Conservation (phyloP, 2,888 invertebrate genomes). For the Chloroclysta siterata region DNA sequence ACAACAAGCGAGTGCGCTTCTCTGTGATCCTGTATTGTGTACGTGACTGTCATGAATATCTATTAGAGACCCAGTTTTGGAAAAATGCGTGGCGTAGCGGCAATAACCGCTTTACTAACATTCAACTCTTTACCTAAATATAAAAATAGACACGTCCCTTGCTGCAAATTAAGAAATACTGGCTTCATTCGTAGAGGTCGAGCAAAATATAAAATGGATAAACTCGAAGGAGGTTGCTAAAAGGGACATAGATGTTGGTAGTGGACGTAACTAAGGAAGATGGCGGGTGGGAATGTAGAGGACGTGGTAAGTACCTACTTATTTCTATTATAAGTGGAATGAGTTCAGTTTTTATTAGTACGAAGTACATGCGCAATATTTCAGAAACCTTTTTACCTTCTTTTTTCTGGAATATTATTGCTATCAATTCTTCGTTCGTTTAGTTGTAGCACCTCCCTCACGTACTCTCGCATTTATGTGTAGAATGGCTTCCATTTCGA, state of each 20-base stretch:
- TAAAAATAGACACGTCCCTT: conserved; percentile 36
- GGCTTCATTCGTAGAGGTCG: conserved; percentile 52
- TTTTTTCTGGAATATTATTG: too few relatives aligned
- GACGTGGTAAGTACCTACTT: too few relatives aligned
- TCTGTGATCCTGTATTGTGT: conserved; percentile 25
- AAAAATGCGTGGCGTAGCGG: conserved; percentile 15
- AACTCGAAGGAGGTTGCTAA: conserved; percentile 63
- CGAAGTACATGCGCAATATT: too few relatives aligned
- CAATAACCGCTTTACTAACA: conserved; percentile 28
- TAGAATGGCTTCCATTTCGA: background rate
- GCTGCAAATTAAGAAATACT: conserved; percentile 64
- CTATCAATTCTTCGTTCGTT: background rate
- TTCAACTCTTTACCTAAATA: conserved; percentile 27
- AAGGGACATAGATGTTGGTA: conserved; percentile 58
- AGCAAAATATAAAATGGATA: conserved; percentile 69
- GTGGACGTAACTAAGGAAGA: conserved; percentile 10
- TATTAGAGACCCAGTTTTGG: conserved; percentile 25
- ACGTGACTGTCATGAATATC: conserved; percentile 36
- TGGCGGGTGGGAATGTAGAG: background rate
- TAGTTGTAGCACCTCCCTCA: background rate
- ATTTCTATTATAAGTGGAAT: too few relatives aligned
- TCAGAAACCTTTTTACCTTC: too few relatives aligned
- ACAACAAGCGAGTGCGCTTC: conserved; percentile 22
- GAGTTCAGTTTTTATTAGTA: too few relatives aligned
- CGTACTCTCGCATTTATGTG: background rate